phyloP scores from a whole-genome alignment of 2,113 vertebrate species.

The Campylomormyrus tamandua region DNA sequence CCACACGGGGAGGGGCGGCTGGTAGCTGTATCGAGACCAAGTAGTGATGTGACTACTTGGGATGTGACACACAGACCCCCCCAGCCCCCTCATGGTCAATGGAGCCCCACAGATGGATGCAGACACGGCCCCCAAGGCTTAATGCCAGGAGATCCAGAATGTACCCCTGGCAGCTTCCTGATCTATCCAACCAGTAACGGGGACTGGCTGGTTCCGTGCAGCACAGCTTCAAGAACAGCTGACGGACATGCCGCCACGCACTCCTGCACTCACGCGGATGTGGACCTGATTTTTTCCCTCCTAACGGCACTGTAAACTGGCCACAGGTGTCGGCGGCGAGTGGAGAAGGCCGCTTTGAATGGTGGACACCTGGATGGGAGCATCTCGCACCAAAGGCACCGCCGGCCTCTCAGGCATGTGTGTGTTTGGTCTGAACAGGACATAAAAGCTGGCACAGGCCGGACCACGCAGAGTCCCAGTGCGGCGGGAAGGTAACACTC shows the following conservation, averaged over 20 bases:
- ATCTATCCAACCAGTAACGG: not conserved
- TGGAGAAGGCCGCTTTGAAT: not conserved
- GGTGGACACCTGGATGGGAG: not conserved
- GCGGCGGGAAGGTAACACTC: not conserved
- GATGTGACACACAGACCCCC: slow-evolving; percentile 23
- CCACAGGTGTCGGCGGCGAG: not conserved
- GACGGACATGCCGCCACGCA: not conserved
- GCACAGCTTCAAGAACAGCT: not conserved
- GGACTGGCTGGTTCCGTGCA: not conserved
- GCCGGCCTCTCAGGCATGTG: not conserved
- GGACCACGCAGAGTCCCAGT: not conserved
- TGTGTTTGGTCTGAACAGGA: slow-evolving; percentile 13
- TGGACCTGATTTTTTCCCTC: not conserved
- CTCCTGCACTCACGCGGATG: not conserved
- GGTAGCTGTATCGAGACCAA: not conserved
- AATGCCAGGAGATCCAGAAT: not conserved
- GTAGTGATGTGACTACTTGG: not conserved
- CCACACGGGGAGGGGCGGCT: not conserved
- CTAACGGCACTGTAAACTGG: not conserved
- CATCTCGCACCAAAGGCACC: not conserved
- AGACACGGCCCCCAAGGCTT: not conserved
- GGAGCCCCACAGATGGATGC: not conserved
- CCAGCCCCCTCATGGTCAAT: not conserved
- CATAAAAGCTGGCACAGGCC: not conserved
- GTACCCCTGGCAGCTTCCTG: not conserved